Conservation (phyloP, 2,113 vertebrate genomes). For the Passer domesticus region DNA sequence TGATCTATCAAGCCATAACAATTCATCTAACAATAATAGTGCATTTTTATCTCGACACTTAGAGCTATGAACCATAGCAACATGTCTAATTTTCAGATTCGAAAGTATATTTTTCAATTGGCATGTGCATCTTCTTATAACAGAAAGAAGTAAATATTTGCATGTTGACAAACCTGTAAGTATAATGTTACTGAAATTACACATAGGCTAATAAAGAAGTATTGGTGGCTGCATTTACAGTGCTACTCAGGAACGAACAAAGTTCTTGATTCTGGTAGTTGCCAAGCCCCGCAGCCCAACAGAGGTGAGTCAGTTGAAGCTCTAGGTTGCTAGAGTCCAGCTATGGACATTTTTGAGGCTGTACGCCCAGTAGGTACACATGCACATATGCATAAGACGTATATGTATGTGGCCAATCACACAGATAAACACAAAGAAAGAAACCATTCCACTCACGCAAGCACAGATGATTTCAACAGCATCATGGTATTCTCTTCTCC, state of each 20-base stretch:
- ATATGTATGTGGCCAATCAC: rapidly evolving
- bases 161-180: background rate
- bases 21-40: background rate
- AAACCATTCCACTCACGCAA: rapidly evolving
- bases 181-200: background rate
- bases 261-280: background rate
- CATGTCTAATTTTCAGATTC: background rate
- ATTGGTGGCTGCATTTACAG: background rate
- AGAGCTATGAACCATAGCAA: background rate
- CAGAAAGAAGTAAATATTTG: background rate
- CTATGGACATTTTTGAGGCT: background rate
- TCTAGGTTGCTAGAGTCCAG: background rate
- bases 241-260: background rate
- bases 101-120: background rate
- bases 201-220: background rate
- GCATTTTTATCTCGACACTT: background rate
- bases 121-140: background rate
- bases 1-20: background rate
- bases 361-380: rapidly evolving
- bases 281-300: background rate
- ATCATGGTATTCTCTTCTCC: background rate
- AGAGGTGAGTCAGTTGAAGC: background rate
- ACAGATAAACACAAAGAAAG: background rate
- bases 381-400: rapidly evolving
- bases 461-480: background rate